Conservation (phyloP, 2,113 vertebrate species). For the Salvelinus alpinus region DNA sequence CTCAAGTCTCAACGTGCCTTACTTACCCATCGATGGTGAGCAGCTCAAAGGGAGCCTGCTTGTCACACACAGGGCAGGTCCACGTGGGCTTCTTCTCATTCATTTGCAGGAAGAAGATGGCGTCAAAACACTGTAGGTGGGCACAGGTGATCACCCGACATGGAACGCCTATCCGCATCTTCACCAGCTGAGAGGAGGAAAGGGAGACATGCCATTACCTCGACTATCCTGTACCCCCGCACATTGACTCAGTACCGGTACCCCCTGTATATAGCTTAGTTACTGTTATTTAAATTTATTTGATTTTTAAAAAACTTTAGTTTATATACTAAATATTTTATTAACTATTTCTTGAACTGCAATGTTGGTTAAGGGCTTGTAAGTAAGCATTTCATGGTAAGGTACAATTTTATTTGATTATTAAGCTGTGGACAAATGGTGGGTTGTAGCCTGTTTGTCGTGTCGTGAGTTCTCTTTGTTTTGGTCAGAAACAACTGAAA, state of each 20-base stretch:
- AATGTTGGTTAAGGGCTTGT: too few relatives aligned
- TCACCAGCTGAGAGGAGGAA: constrained; percentile 82
- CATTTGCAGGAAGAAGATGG: constrained; percentile 99
- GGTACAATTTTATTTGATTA: neutral
- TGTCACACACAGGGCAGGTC: constrained; percentile 97
- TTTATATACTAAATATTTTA: too few relatives aligned
- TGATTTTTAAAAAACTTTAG: neutral
- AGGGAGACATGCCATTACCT: too few relatives aligned
- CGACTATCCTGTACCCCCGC: too few relatives aligned
- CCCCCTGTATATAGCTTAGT: too few relatives aligned
- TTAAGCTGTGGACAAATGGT: neutral
- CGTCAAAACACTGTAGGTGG: constrained; percentile 98
- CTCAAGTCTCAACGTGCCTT: constrained; percentile 47
- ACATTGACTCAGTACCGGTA: too few relatives aligned
- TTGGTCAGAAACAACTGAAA: too few relatives aligned
- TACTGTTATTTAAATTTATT: too few relatives aligned
- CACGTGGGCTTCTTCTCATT: constrained; percentile 99
- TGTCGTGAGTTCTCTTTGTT: too few relatives aligned
- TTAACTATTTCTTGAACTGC: too few relatives aligned
- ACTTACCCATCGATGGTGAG: constrained; percentile 97
- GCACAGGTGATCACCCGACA: constrained; percentile 94
- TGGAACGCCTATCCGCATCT: constrained; percentile 96
- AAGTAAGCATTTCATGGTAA: too few relatives aligned
- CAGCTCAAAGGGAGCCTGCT: constrained; percentile 93
- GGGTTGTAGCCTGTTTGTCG: neutral